Percentiles rank a stretch among this genome's conserved stretches.
Conservation (phyloP, 1,140 invertebrate species). For the Ephestia elutella region DNA sequence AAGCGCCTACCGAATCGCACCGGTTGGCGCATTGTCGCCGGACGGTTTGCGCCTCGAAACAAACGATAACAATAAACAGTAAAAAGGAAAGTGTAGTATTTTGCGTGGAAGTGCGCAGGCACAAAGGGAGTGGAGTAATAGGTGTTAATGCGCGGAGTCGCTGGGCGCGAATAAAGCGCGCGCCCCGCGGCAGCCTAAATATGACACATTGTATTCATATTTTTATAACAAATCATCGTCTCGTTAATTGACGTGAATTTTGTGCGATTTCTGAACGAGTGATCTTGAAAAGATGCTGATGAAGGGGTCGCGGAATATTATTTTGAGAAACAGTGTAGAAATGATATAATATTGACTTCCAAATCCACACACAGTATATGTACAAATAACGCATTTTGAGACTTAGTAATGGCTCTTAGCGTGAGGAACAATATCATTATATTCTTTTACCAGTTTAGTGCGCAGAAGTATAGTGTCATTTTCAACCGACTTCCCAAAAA, state of each 20-base stretch:
- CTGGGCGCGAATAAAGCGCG: conserved; percentile 50
- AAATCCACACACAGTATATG: too few relatives aligned
- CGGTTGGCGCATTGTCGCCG: conserved; percentile 52
- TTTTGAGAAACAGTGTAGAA: not conserved
- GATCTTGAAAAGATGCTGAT: not conserved
- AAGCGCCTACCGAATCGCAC: conserved; percentile 59
- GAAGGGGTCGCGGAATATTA: not conserved
- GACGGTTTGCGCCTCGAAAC: conserved; percentile 66
- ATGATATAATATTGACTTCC: conserved; percentile 33
- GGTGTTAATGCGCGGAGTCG: conserved; percentile 66
- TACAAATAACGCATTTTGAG: too few relatives aligned
- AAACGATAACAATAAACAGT: conserved; percentile 69
- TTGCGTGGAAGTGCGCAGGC: conserved; percentile 50
- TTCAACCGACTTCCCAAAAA: too few relatives aligned
- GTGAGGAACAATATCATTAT: too few relatives aligned
- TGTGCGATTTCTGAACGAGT: conserved; percentile 1
- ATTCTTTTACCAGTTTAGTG: too few relatives aligned
- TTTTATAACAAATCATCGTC: conserved; percentile 65
- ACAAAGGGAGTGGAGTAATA: conserved; percentile 58
- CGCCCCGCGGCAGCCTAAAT: conserved; percentile 17
- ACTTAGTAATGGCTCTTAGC: too few relatives aligned
- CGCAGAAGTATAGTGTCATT: too few relatives aligned
- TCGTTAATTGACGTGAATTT: conserved; percentile 37
- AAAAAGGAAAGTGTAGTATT: conserved; percentile 69
- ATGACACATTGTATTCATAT: conserved; percentile 24